phyloP scores from a whole-genome alignment of 2,888 invertebrate species.

The Amphipoea oculea region DNA sequence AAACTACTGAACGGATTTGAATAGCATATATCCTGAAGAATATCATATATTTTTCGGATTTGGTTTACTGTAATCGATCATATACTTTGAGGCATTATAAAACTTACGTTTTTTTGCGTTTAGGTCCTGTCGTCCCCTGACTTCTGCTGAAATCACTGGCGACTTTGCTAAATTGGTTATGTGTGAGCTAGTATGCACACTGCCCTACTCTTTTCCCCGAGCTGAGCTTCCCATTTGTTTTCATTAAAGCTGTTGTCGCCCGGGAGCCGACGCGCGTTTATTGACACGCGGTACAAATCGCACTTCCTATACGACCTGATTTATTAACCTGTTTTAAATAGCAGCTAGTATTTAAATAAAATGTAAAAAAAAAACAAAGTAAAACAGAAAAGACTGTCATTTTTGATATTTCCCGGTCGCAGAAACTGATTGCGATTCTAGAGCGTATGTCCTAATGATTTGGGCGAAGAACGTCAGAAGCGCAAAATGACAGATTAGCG shows the following conservation, averaged over 20 bases:
- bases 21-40: no score
- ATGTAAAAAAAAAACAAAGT: not conserved
- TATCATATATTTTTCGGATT: no score
- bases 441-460: no score
- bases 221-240: slow-evolving; percentile 85
- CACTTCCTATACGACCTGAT: slow-evolving; percentile 42
- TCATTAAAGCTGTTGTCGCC: slow-evolving; percentile 82
- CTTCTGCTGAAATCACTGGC: not conserved
- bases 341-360: not conserved
- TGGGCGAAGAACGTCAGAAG: no score
- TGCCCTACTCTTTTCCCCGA: slow-evolving; percentile 70
- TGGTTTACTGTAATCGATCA: no score
- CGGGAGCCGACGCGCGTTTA: slow-evolving; percentile 71
- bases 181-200: slow-evolving; percentile 24
- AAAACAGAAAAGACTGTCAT: no score
- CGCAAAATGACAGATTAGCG: no score
- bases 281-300: slow-evolving; percentile 69
- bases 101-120: no score
- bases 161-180: not conserved
- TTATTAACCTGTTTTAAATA: slow-evolving; percentile 37
- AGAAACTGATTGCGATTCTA: not conserved
- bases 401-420: not conserved
- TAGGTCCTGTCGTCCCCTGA: not conserved
- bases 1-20: no score
- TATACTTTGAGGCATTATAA: no score